Conservation (phyloP, 2,797 vertebrate species). For the Hybognathus amarus region DNA sequence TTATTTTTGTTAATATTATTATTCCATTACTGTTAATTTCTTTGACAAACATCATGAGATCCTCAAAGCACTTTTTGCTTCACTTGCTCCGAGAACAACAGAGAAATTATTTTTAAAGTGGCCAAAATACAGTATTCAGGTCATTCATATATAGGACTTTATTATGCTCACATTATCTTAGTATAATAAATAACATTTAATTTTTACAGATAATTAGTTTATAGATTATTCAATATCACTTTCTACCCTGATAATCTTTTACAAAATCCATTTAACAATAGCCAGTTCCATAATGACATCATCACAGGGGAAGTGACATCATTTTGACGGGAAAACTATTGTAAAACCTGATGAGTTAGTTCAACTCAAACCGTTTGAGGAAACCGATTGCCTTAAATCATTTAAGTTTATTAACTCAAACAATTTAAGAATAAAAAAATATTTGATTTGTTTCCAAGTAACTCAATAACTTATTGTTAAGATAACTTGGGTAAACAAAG, state of each 20-base stretch:
- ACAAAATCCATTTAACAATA: neutral
- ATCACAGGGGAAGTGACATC: neutral
- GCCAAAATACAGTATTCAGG: neutral
- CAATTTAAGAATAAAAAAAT: too few species aligned
- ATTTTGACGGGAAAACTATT: neutral
- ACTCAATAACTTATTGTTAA: too few species aligned
- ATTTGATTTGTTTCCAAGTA: too few species aligned
- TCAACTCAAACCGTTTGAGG: too few species aligned
- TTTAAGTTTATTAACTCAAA: too few species aligned
- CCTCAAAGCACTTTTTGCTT: neutral
- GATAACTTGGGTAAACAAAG: too few species aligned
- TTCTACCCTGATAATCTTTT: neutral
- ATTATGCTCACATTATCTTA: neutral
- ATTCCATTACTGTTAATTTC: constrained; percentile 13
- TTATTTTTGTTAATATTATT: constrained; percentile 36
- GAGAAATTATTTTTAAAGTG: constrained; percentile 7
- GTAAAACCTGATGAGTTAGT: too few species aligned
- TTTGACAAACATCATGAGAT: constrained; percentile 7
- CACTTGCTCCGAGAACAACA: neutral
- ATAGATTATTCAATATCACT: neutral
- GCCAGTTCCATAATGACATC: neutral
- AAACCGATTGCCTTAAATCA: too few species aligned
- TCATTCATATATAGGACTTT: neutral
- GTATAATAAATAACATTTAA: neutral
- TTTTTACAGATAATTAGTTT: too few species aligned